Evolutionary conservation across 2,113 vertebrate genomes (phyloP), one percentile per base, ranked within the genome.

Genomic region (Sciurus niger): DNA sequence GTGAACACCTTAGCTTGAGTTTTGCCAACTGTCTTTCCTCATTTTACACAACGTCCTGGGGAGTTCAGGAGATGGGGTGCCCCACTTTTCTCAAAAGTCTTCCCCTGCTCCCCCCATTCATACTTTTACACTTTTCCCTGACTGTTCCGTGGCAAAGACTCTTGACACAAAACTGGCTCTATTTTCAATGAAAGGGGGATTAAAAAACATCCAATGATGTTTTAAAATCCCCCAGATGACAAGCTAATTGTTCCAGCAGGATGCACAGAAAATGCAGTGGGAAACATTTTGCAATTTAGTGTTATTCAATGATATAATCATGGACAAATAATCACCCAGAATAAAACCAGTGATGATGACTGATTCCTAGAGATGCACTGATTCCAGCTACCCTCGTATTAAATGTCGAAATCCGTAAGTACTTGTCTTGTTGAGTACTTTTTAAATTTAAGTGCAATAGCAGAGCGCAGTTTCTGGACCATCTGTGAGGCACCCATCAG

Each of bases 121-220:
- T 12, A 14, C 40, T 55, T 60, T 46, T 8, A 17, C 18, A 16
- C 14, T 30, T 82, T 34, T 16, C 60, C 37, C 60, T 53, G 70
- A 65, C 28, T 58, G 34, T 84, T 70, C 37, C 13, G 6, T 60
- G 12, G 40, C 60, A 24, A 76, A 82, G 16, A 7, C 46, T 68
- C 48, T 46, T 48, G 70, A 86, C 86, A 73, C 80, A 83, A 86
- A 74, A 25, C 67, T 65, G 53, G 32, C 32, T 72, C 22, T 70
- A 17, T 6, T 84, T 51, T 77, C 77, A 68, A 84, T 84, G 25
- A 84, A 92, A 89, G 40, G 11, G 9, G 40, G 90, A 84, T 93
- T 89, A 95, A 37, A 76, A 78, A 51, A 13, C 46, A 88, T 83
- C 90, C 48, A 48, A 32, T 82, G 77, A 48, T 65, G 46, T 82